phyloP scores from a whole-genome alignment of 2,888 invertebrate genomes.

The Drosophila diplacantha region DNA sequence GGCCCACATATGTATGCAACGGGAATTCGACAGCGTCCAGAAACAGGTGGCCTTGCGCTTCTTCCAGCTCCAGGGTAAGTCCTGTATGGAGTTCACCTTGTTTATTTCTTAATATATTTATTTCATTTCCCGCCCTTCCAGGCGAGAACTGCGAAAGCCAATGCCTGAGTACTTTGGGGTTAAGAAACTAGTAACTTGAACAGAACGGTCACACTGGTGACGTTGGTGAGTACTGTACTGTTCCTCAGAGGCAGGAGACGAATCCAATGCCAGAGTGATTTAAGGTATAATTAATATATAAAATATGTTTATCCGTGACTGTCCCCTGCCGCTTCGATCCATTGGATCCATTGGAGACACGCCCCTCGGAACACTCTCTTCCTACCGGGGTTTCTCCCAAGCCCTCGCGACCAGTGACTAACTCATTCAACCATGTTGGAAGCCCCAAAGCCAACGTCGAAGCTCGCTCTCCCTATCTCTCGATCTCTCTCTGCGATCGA shows the following conservation, averaged over 20 bases:
- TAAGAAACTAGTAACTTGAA: background rate
- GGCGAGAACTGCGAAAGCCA: too few species aligned
- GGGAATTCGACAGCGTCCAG: too few species aligned
- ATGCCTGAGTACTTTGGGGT: too few species aligned
- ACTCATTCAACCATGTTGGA: conserved; percentile 7
- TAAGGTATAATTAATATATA: background rate
- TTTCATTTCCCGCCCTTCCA: too few species aligned
- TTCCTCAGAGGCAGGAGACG: background rate
- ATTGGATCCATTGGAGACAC: background rate
- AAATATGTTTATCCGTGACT: background rate
- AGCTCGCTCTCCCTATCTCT: conserved; percentile 1
- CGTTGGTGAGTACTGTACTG: background rate
- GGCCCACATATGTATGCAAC: too few species aligned
- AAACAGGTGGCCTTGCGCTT: too few species aligned
- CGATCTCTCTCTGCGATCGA: background rate
- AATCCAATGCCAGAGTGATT: background rate
- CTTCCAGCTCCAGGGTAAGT: too few species aligned
- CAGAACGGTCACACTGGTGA: background rate
- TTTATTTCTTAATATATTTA: too few species aligned
- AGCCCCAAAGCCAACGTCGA: background rate
- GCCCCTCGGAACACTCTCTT: background rate
- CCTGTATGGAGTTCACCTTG: too few species aligned
- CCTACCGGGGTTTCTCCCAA: background rate
- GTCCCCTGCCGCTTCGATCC: background rate
- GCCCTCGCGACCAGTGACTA: conserved; percentile 3